Conservation (phyloP, 2,113 vertebrate species). For the Oryzias curvinotus region DNA sequence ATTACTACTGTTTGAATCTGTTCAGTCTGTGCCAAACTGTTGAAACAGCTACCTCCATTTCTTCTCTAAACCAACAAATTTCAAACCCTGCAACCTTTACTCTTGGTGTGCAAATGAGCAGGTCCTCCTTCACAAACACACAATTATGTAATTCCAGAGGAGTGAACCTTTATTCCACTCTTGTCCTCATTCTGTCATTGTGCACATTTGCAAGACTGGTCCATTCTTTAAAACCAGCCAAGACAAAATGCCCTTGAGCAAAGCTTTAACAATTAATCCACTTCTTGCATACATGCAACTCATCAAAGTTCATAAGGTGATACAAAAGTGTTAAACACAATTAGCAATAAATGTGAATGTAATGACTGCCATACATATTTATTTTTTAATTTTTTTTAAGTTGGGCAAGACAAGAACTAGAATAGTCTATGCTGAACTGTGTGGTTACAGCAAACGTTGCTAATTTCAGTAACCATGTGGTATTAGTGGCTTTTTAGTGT, state of each 20-base stretch:
- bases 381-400: too few relatives aligned
- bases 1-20: too few relatives aligned
- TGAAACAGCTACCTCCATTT: too few relatives aligned
- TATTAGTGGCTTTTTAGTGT: slow-evolving; percentile 39
- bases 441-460: not conserved
- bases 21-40: too few relatives aligned
- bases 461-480: slow-evolving; percentile 1
- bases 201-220: slow-evolving; percentile 26
- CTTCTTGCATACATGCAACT: slow-evolving; percentile 8
- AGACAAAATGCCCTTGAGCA: slow-evolving; percentile 37
- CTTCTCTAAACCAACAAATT: not conserved
- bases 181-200: slow-evolving; percentile 66
- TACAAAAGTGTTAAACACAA: too few relatives aligned
- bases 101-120: slow-evolving; percentile 34
- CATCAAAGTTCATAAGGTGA: not conserved
- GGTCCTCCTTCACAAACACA: slow-evolving; percentile 41
- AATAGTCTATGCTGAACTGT: not conserved
- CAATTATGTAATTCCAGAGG: slow-evolving; percentile 59
- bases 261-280: slow-evolving; percentile 34
- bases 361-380: too few relatives aligned
- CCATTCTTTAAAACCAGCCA: slow-evolving; percentile 19
- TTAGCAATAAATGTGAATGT: too few relatives aligned
- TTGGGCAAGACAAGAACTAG: too few relatives aligned
- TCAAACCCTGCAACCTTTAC: slow-evolving; percentile 18
- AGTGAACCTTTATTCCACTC: slow-evolving; percentile 48